These are phyloP conservation scores for Junonia oenone DNA, from an alignment of 2,888 invertebrate species.

Conservation along the genomic window DNA sequence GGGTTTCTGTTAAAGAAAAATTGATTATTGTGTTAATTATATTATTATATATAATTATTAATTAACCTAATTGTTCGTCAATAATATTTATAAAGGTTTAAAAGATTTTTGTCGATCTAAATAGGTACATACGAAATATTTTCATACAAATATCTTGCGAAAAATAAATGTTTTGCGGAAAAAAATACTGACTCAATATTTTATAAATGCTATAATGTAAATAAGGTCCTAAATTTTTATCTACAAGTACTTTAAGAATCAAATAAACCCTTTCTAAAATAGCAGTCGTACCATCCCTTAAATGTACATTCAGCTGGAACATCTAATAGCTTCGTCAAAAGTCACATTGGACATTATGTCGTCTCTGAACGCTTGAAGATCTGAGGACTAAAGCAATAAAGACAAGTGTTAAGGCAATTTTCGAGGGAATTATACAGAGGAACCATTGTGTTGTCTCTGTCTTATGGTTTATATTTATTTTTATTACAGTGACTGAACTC, in stretches of 20 bases:
- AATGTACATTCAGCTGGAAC: not conserved
- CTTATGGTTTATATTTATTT: slow-evolving; percentile 20
- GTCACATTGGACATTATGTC: slow-evolving; percentile 7
- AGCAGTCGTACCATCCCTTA: not conserved
- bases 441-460: slow-evolving; percentile 8
- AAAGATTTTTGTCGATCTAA: too few relatives aligned
- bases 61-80: too few relatives aligned
- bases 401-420: slow-evolving; percentile 50
- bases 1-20: too few relatives aligned
- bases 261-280: not conserved
- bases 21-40: too few relatives aligned
- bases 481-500: slow-evolving; percentile 4
- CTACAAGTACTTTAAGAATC: not conserved
- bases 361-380: slow-evolving; percentile 10
- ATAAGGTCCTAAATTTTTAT: too few relatives aligned
- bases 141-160: too few relatives aligned
- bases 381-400: slow-evolving; percentile 49
- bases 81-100: too few relatives aligned
- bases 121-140: too few relatives aligned
- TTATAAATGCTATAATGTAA: too few relatives aligned
- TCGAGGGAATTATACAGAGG: slow-evolving; percentile 53
- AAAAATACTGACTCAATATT: too few relatives aligned
- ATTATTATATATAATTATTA: too few relatives aligned
- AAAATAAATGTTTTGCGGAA: too few relatives aligned
- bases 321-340: slow-evolving; percentile 1